Conservation (phyloP, 2,113 vertebrate species). For the Tenebrosternarchus preto region DNA sequence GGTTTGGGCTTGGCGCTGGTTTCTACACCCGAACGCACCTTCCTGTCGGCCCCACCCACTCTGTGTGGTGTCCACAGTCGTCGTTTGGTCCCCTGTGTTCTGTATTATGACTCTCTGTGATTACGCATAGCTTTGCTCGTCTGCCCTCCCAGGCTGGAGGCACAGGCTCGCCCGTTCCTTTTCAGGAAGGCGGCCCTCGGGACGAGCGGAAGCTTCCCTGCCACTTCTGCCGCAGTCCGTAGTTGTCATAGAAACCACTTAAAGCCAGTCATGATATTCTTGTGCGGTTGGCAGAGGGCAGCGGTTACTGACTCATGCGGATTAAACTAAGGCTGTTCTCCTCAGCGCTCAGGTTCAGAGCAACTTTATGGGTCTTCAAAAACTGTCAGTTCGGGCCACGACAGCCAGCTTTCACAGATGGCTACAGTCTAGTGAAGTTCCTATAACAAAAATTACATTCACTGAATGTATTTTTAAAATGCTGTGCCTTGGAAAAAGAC, state of each 20-base stretch:
- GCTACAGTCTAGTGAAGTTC: conserved; percentile 2
- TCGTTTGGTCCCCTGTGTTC: neutral
- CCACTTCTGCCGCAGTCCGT: conserved; percentile 11
- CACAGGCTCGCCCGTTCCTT: neutral
- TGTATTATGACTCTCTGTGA: neutral
- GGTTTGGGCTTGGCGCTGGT: too few species aligned
- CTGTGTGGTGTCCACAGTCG: neutral
- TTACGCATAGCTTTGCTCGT: neutral
- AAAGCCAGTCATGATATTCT: conserved; percentile 31
- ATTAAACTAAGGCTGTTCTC: neutral
- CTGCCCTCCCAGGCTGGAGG: too few species aligned
- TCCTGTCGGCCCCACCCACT: too few species aligned
- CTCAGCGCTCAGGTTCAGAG: neutral
- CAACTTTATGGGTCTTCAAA: neutral
- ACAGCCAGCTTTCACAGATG: conserved; percentile 9
- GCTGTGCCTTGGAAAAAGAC: neutral
- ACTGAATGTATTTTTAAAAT: conserved; percentile 10
- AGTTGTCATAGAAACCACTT: conserved; percentile 46
- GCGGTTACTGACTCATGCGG: neutral
- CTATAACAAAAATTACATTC: conserved; percentile 13
- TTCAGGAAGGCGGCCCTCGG: neutral
- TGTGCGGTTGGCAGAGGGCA: neutral
- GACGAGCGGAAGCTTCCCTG: neutral
- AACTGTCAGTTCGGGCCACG: neutral
- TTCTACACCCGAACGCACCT: too few species aligned